Percentiles rank a stretch among this genome's conserved stretches.
These are phyloP conservation scores for Desoria tigrina DNA, from an alignment of 2,888 invertebrate genomes.

Conservation along the genomic window DNA sequence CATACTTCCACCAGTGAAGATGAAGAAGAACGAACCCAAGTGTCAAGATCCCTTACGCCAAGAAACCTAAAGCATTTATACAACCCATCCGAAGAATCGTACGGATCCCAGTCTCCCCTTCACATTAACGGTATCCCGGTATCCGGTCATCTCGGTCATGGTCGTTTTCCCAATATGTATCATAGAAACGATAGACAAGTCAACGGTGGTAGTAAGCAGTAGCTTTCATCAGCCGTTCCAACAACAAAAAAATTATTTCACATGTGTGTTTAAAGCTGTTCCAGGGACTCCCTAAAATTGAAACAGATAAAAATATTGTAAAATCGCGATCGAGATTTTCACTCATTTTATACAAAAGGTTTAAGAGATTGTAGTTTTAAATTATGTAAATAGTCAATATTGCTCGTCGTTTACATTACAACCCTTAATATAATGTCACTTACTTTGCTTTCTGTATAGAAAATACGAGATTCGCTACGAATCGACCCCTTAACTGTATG, in stretches of 20 bases:
- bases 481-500: no score
- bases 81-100: constrained; percentile 49
- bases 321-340: no score
- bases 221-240: not conserved
- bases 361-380: no score
- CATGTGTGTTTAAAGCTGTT: not conserved
- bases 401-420: no score
- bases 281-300: no score
- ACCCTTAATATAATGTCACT: no score
- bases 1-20: constrained; percentile 52
- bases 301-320: no score
- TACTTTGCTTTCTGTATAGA: no score
- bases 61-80: constrained; percentile 47
- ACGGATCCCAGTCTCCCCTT: constrained; percentile 44
- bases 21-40: constrained; percentile 47
- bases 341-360: no score
- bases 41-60: constrained; percentile 45
- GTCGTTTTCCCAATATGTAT: constrained; percentile 33
- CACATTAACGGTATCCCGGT: constrained; percentile 49
- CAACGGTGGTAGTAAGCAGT: constrained; percentile 16
- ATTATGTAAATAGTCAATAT: no score
- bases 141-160: constrained; percentile 36
- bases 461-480: no score
- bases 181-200: constrained; percentile 39
- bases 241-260: not conserved